A percentile compares a stretch with the other conserved stretches of the same genome.
Conservation (phyloP, 2,888 invertebrate genomes). For the Steinernema scapterisci region DNA sequence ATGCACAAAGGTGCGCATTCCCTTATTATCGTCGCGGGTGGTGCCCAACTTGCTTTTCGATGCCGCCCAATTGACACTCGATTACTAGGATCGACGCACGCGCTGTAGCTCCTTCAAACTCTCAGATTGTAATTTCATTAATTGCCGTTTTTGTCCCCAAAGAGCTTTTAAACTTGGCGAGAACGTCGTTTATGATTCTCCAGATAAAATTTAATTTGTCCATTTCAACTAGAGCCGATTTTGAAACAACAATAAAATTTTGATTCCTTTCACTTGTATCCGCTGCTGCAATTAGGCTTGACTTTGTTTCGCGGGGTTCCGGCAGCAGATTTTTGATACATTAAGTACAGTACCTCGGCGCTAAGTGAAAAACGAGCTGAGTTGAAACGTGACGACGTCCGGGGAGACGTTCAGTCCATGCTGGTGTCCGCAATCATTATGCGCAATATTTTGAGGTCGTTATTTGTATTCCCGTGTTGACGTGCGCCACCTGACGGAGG, state of each 20-base stretch:
- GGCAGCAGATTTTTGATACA: background rate
- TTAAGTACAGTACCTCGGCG: too few species aligned
- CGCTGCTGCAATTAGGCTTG: too few species aligned
- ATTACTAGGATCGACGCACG: background rate
- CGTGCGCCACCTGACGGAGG: constrained; percentile 29
- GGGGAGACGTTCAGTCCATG: constrained; percentile 6
- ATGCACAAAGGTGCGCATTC: constrained; percentile 14
- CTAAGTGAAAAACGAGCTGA: background rate
- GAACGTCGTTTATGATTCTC: too few species aligned
- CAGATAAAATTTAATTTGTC: too few species aligned
- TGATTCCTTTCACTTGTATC: too few species aligned
- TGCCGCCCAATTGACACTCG: constrained; percentile 32
- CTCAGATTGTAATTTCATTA: too few species aligned
- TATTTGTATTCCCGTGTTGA: constrained; percentile 28
- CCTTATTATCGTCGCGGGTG: constrained; percentile 31
- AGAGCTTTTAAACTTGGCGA: too few species aligned
- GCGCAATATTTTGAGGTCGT: constrained; percentile 33
- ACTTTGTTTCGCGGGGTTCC: too few species aligned
- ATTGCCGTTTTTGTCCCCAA: too few species aligned
- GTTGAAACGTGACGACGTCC: constrained; percentile 15
- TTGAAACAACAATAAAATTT: too few species aligned
- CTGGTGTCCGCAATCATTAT: constrained; percentile 29
- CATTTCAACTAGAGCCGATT: too few species aligned
- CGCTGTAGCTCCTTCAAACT: too few species aligned
- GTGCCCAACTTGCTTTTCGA: constrained; percentile 11